These are phyloP conservation scores for Xiphorhynchus elegans DNA, from an alignment of 2,113 vertebrate genomes.

Conservation along the genomic window DNA sequence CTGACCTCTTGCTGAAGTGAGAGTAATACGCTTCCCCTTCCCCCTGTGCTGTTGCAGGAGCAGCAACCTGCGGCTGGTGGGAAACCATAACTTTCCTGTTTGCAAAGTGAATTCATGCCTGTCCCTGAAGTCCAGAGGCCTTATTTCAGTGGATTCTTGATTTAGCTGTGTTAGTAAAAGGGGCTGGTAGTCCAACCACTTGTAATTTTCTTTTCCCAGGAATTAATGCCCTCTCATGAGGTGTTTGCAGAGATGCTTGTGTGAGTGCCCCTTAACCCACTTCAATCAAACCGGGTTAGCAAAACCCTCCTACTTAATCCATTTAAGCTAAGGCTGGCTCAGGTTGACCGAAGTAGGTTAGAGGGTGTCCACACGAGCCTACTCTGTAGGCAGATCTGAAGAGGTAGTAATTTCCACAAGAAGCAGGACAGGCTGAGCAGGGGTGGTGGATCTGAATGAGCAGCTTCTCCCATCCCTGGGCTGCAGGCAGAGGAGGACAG, in stretches of 20 bases:
- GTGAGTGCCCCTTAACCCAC: constrained; percentile 19
- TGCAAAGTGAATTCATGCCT: not conserved
- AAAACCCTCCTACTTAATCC: constrained; percentile 42
- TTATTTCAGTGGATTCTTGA: not conserved
- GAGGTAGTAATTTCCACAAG: constrained; percentile 8
- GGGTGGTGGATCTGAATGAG: not conserved
- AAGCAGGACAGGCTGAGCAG: not conserved
- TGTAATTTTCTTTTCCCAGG: not conserved
- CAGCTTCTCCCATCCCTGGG: not conserved
- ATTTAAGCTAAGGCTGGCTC: constrained; percentile 42
- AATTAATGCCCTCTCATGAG: not conserved
- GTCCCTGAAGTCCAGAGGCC: rapidly evolving
- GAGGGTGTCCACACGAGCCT: not conserved
- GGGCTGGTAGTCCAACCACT: not conserved
- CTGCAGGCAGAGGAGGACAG: not conserved
- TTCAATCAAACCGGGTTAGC: constrained; percentile 40
- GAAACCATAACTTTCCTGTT: not conserved
- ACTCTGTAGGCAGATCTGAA: not conserved
- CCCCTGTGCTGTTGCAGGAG: not conserved
- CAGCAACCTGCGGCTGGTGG: not conserved
- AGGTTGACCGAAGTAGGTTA: constrained; percentile 21
- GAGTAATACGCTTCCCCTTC: not conserved
- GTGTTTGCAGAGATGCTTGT: not conserved
- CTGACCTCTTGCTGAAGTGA: not conserved
- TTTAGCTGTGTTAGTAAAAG: not conserved